phyloP scores from a whole-genome alignment of 2,113 vertebrate species.

The Catagonus wagneri region DNA sequence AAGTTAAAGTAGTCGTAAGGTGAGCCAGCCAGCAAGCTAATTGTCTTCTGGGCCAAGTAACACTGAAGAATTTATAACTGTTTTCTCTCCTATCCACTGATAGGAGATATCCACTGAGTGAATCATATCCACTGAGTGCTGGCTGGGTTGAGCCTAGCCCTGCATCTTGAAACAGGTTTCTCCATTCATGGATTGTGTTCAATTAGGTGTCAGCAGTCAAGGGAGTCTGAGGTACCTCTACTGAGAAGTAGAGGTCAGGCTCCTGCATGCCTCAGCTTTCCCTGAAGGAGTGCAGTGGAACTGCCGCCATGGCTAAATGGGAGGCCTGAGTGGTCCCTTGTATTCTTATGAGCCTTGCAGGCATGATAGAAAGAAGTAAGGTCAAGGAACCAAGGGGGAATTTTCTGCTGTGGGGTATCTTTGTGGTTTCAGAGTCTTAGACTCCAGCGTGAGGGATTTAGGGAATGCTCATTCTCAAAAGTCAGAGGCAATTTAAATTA shows the following conservation, averaged over 20 bases:
- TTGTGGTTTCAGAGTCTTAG: background rate
- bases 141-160: background rate
- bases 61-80: background rate
- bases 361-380: background rate
- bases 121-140: background rate
- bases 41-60: background rate
- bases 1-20: conserved; percentile 18
- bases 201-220: background rate
- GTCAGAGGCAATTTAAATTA: background rate
- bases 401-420: background rate
- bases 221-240: background rate
- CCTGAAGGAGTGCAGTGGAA: background rate
- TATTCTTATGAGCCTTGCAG: background rate
- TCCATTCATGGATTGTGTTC: background rate
- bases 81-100: background rate
- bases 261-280: background rate
- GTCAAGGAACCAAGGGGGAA: background rate
- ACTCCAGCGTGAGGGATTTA: background rate
- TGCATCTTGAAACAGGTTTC: background rate
- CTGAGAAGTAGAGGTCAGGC: background rate
- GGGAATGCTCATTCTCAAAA: background rate
- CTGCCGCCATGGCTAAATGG: background rate
- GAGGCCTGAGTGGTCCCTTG: background rate
- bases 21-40: conserved; percentile 41
- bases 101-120: no score